Evolutionary conservation across 1,140 invertebrate genomes (phyloP), one percentile per base, ranked within the genome.

Genomic region (Mya arenaria): DNA sequence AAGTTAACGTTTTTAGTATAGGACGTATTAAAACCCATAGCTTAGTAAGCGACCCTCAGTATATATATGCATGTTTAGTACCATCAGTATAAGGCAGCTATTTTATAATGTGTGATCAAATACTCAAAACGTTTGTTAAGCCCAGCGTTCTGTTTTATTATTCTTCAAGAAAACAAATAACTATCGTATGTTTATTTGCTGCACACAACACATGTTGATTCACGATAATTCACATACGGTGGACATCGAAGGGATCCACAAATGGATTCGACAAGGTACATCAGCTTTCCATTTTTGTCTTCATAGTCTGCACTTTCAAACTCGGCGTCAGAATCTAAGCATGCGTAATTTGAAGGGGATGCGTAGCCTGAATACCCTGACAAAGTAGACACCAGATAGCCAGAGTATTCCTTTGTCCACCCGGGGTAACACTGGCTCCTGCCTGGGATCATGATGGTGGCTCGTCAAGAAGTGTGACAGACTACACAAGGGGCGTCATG

Each of bases 131-230:
- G n/a, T n/a, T n/a, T n/a, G n/a, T n/a, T n/a, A n/a, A n/a, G n/a
- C n/a, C n/a, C n/a, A n/a, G n/a, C n/a, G n/a, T n/a, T n/a, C n/a
- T n/a, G n/a, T n/a, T n/a, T n/a, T n/a, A n/a, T n/a, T n/a, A n/a
- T n/a, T n/a, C n/a, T n/a, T n/a, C n/a, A 52, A 52, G 48, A 1
- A 3, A n/a, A 2, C 10, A 52, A 52, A 52, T n/a, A 17, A 8
- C 19, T 1, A 52, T 52, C 4, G 25, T n/a, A 4, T 56, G 23
- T n/a, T 6, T 73, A 84, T 65, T 87, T 87, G 1, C 80, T 58
- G 60, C 87, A 88, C 4, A 88, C 86, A 52, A 82, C 86, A 60
- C 87, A 88, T 0, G 83, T 75, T 1, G 86, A 17, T 48, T 83
- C 85, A 25, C 75, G 23, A 2, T 77, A 65, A 8, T 75, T n/a